Evolutionary conservation across 1,140 invertebrate species (phyloP).

Genomic region (Probaryconus sp.): DNA sequence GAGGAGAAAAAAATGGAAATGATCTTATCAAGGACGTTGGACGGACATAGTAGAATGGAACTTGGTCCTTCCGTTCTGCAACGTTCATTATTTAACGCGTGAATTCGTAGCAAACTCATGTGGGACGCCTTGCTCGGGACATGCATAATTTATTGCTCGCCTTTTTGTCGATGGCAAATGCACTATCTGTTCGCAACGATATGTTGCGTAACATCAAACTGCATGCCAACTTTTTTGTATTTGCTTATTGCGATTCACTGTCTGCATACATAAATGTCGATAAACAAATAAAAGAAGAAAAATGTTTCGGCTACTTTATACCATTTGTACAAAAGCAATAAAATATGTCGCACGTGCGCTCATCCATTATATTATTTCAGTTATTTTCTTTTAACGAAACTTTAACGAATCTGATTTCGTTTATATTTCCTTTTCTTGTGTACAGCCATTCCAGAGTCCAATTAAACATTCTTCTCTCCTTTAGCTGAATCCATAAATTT

Average conservation of each 20-base stretch:
- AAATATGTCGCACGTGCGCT: slow-evolving; percentile 35
- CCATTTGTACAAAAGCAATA: slow-evolving; percentile 7
- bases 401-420: no score
- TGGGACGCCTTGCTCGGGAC: slow-evolving; percentile 49
- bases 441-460: no score
- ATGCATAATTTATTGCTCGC: slow-evolving; percentile 56
- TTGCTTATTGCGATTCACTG: slow-evolving; percentile 43
- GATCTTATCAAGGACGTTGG: slow-evolving; percentile 14
- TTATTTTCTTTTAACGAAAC: slow-evolving; percentile 1
- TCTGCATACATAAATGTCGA: slow-evolving; percentile 20
- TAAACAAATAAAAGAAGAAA: slow-evolving; percentile 35
- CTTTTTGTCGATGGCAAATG: slow-evolving; percentile 57
- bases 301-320: slow-evolving; percentile 20
- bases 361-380: neutral
- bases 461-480: no score
- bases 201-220: slow-evolving; percentile 54
- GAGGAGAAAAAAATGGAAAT: neutral
- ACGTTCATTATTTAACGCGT: slow-evolving; percentile 55
- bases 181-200: slow-evolving; percentile 37
- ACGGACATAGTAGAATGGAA: slow-evolving; percentile 39
- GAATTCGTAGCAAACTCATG: slow-evolving; percentile 47
- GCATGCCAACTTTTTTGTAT: slow-evolving; percentile 31
- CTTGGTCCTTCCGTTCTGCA: slow-evolving; percentile 27
- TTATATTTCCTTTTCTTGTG: no score
- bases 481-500: no score